Conservation (phyloP, 2,113 vertebrate genomes). For the Zosterops hypoxanthus region DNA sequence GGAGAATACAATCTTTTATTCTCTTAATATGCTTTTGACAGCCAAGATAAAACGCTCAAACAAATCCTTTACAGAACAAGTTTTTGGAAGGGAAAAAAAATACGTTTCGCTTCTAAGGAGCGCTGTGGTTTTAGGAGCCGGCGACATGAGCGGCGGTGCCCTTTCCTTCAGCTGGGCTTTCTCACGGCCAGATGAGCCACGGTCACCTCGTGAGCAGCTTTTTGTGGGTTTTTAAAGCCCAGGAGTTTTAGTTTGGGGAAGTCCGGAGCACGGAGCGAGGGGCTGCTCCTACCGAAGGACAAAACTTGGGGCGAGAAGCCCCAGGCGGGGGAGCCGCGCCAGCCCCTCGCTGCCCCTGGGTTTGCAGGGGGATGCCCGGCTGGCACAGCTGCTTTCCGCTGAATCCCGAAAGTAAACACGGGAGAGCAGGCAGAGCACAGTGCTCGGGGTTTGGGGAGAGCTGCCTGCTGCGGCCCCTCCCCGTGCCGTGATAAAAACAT, state of each 20-base stretch:
- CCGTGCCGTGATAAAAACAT: not conserved
- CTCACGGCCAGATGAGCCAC: not conserved
- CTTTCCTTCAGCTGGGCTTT: not conserved
- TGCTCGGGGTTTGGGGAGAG: not conserved
- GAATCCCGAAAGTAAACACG: accelerated
- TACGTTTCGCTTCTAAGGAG: not conserved
- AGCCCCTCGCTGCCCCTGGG: not conserved
- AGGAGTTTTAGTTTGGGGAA: not conserved
- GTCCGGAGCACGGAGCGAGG: not conserved
- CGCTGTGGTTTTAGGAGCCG: not conserved
- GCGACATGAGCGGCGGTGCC: accelerated
- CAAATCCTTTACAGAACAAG: not conserved
- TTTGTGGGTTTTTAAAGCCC: not conserved
- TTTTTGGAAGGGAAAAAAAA: not conserved
- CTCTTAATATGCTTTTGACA: constrained; percentile 10
- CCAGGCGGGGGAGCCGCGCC: not conserved
- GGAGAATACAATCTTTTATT: constrained; percentile 31
- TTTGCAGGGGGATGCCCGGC: not conserved
- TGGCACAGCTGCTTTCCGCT: not conserved
- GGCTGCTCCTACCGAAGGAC: accelerated
- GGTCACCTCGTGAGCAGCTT: not conserved
- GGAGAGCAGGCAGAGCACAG: not conserved
- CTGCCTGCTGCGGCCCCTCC: not conserved
- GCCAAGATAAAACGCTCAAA: not conserved
- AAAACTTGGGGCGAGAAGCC: not conserved